Base-by-base conservation (phyloP, 2,888 invertebrate genomes). In the Hypercompe scribonia region DNA sequence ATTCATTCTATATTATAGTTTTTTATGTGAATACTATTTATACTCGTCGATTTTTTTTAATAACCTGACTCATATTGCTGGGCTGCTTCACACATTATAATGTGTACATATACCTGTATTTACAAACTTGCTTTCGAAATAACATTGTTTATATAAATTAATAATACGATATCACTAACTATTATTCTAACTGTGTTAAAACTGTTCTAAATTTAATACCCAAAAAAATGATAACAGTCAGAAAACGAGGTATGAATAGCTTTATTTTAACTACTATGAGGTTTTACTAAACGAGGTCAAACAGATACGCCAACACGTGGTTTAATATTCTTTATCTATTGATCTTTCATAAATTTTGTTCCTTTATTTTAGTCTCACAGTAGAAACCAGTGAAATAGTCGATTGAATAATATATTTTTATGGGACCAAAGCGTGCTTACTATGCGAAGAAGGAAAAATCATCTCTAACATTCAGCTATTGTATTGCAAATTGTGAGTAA, bases 331-430 rank as follows among this genome's bases (percentile, higher is more conserved):
- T 75, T 89, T 86, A 88, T 88, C 84, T 89, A 90, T 90, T 90
- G 90, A 91, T 90, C 88, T 89, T 89, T 89, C 90, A 91, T 90
- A 91, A 88, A 91, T 92, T 91, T 89, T 87, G 91, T 91, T 89
- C 91, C 87, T 90, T 90, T 91, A 89, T 91, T 92, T 92, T 92
- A 90, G 89, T 90, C 91, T 91, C 89, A 85, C 82, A 90, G 88
- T 89, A 88, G 87, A 93, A 93, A 88, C 90, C 91, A 89, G 90
- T 90, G 88, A 91, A 92, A 93, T 93, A 90, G 90, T 88, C 93
- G 90, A 94, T 95, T 94, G 95, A 93, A 95, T 95, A 94, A 95
- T 95, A 95, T 93, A 94, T 93, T 93, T 94, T 93, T 92, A 94
- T 93, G 90, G 90, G 88, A 89, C 90, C 90, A 90, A 90, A 91